Base-by-base conservation (phyloP, 1,140 invertebrate species). In the Pollicipes pollicipes region DNA sequence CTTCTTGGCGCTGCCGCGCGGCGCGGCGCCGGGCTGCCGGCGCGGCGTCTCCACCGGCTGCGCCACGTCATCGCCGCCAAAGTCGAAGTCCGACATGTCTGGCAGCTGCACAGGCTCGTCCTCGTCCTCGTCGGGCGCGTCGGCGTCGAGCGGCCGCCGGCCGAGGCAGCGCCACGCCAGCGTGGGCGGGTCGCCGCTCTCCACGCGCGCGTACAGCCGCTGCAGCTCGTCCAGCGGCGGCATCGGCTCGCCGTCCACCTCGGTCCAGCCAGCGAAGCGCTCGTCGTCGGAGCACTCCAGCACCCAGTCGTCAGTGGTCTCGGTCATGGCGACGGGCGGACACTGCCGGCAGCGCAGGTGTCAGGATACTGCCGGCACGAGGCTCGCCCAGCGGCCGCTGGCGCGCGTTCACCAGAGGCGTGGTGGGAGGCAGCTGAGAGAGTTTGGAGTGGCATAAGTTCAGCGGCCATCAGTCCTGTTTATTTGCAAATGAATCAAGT, bases 1-100 rank as follows among this genome's bases (percentile, higher is more conserved):
- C 64, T 66, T 66, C 28, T 66, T 66, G 27, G 64, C 64, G 64
- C 64, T 66, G 27, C 64, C 64, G n/a, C 64, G n/a, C 10, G 64
- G 64, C 64, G 64, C 64, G 27, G 64, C 64, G 3, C 64, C 64
- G 24, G 64, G 64, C 28, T 66, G 64, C 8, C 64, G 64, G 27
- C 64, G 64, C 64, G 64, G 64, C 64, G 64, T 66, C 17, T 21
- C 28, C 6, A 66, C 27, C 17, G 64, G 64, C 64, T 66, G 64
- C 64, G 64, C 3, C 27, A 27, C 64, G 10, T 66, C 64, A 17
- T 66, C 64, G n/a, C 10, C 64, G 28, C 27, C 64, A n/a, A 66
- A 66, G 64, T 66, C 64, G 17, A 66, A 66, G 28, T 66, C 64
- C 3, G 64, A 66, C 64, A 29, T 66, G 27, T 66, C 64, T 21